Percentiles rank a stretch among this genome's conserved stretches.
phyloP scores from a whole-genome alignment of 2,113 vertebrate species.

The Cisticola juncidis region DNA sequence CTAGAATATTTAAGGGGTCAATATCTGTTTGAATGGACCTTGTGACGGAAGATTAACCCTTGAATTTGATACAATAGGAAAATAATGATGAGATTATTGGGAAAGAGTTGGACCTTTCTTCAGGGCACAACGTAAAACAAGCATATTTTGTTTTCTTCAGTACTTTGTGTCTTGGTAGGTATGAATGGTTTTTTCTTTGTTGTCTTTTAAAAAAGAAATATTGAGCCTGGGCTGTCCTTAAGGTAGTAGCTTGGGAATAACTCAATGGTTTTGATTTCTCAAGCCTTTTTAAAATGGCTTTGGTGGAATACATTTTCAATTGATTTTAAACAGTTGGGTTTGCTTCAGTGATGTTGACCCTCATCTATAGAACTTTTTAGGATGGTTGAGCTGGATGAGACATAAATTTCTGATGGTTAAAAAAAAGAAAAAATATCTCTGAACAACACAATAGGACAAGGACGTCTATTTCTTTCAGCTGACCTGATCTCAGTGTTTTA shows the following conservation, averaged over 20 bases:
- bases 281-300: background rate
- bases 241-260: background rate
- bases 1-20: rapidly evolving
- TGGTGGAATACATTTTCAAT: background rate
- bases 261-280: background rate
- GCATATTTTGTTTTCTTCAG: background rate
- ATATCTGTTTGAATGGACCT: background rate
- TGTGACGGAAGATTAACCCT: background rate
- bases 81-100: background rate
- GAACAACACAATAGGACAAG: background rate
- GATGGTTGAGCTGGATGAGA: background rate
- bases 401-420: background rate
- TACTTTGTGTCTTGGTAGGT: background rate
- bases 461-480: background rate
- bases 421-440: background rate
- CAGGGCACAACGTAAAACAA: background rate
- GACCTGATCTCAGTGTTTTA: background rate
- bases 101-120: background rate
- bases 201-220: background rate
- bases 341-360: background rate
- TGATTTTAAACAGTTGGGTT: background rate
- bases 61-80: background rate
- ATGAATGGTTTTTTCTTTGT: background rate
- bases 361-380: background rate
- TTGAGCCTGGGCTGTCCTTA: background rate